phyloP scores from a whole-genome alignment of 2,113 vertebrate genomes.

The Hippocampus mohnikei region DNA sequence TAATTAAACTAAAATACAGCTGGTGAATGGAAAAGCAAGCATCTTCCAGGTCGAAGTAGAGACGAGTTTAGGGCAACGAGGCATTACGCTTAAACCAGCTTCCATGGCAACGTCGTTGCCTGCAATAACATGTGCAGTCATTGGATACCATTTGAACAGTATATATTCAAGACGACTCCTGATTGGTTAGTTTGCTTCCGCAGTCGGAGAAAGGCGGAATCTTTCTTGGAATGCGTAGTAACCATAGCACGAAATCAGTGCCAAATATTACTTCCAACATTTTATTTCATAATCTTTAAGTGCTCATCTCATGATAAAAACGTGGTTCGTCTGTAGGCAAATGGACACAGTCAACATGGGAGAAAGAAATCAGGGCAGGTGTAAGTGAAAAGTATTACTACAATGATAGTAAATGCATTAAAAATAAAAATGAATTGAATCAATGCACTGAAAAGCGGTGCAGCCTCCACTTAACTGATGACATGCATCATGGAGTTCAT shows the following conservation, averaged over 20 bases:
- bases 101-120: slow-evolving; percentile 31
- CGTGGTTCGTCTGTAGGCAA: slow-evolving; percentile 47
- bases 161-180: background rate
- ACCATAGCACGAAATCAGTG: background rate
- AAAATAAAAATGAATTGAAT: slow-evolving; percentile 25
- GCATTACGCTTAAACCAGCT: slow-evolving; percentile 4
- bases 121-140: slow-evolving; percentile 14
- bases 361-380: slow-evolving; percentile 39
- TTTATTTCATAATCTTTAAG: slow-evolving; percentile 23
- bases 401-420: slow-evolving; percentile 18
- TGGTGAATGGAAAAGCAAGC: background rate
- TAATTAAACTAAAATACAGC: background rate
- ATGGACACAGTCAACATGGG: slow-evolving; percentile 43
- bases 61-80: background rate
- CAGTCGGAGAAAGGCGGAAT: too few species aligned
- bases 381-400: slow-evolving; percentile 25
- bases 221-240: background rate
- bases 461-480: background rate
- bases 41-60: background rate
- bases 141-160: slow-evolving; percentile 9
- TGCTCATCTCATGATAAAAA: slow-evolving; percentile 57
- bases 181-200: slow-evolving; percentile 33
- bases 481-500: slow-evolving; percentile 35
- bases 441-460: slow-evolving; percentile 25
- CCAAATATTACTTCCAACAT: background rate